Evolutionary conservation across 2,888 invertebrate species (phyloP).

Genomic region (Agrypnus murinus): DNA sequence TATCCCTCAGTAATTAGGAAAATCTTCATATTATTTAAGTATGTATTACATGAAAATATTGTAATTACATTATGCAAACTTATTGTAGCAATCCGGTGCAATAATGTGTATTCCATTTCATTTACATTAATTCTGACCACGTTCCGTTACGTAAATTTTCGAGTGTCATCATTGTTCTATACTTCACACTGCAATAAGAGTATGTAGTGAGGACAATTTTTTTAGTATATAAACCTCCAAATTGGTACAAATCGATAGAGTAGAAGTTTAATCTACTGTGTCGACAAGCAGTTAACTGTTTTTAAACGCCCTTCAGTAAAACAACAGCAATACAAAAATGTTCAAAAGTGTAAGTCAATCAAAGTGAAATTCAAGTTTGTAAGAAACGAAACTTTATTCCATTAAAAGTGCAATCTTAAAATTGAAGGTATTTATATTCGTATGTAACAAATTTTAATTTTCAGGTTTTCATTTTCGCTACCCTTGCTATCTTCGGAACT

Average conservation of each 20-base stretch:
- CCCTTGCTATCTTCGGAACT: constrained; percentile 61
- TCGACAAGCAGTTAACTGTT: neutral
- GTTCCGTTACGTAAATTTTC: constrained; percentile 13
- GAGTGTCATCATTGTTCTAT: constrained; percentile 11
- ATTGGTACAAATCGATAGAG: constrained; percentile 3
- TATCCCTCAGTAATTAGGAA: too few relatives aligned
- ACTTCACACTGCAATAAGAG: constrained; percentile 14
- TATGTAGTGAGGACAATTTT: constrained; percentile 29
- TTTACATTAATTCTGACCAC: constrained; percentile 9
- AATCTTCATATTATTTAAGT: too few relatives aligned
- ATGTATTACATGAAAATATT: too few relatives aligned
- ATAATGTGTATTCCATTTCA: neutral
- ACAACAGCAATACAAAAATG: constrained; percentile 13
- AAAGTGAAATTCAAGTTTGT: too few relatives aligned
- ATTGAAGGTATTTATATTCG: constrained; percentile 17
- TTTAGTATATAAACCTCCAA: constrained; percentile 33
- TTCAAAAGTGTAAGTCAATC: constrained; percentile 22
- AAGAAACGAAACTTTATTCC: too few relatives aligned
- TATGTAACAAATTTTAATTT: constrained; percentile 17
- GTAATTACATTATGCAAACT: constrained; percentile 1
- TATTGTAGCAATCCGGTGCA: neutral
- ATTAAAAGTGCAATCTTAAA: too few relatives aligned
- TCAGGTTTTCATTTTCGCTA: constrained; percentile 52
- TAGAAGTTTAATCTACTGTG: constrained; percentile 7
- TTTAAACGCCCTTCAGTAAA: neutral